A percentile compares a stretch with the other conserved stretches of the same genome.
These are phyloP conservation scores for Aleiodes leptofemur DNA, from an alignment of 2,888 invertebrate species.

Conservation along the genomic window DNA sequence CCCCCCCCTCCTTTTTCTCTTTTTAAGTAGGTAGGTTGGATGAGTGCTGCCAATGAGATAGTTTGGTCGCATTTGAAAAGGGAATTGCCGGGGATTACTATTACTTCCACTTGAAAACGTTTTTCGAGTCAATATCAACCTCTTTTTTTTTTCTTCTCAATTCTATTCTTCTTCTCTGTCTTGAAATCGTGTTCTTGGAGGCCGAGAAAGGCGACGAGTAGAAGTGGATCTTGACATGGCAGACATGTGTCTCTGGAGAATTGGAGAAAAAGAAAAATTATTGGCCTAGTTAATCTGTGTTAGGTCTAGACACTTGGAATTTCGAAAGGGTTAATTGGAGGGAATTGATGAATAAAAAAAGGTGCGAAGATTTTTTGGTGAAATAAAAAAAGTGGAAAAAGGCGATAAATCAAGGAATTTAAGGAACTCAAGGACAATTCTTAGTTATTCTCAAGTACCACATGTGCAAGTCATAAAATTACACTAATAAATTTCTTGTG, in stretches of 20 bases:
- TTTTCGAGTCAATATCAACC: constrained; percentile 56
- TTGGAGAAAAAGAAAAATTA: constrained; percentile 11
- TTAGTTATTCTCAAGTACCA: no score
- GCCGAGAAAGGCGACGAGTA: constrained; percentile 31
- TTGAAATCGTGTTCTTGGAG: not conserved
- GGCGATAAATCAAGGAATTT: no score
- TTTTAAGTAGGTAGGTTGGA: not conserved
- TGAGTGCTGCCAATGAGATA: constrained; percentile 42
- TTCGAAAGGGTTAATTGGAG: no score
- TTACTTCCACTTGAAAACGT: constrained; percentile 70
- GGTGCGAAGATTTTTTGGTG: no score
- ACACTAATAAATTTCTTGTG: no score
- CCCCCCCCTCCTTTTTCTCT: not conserved
- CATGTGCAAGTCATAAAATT: no score
- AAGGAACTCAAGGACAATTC: no score
- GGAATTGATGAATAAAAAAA: no score
- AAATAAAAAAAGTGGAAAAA: no score
- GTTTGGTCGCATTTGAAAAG: constrained; percentile 65
- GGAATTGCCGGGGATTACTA: constrained; percentile 70
- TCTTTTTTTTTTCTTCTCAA: constrained; percentile 2
- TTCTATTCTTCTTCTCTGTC: not conserved
- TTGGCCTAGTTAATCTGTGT: constrained; percentile 50
- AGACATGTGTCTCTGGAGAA: constrained; percentile 17
- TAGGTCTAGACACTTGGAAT: no score
- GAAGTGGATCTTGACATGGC: constrained; percentile 28